Base-by-base conservation (phyloP, 2,797 vertebrate species). In the Lutjanus argentimaculatus region DNA sequence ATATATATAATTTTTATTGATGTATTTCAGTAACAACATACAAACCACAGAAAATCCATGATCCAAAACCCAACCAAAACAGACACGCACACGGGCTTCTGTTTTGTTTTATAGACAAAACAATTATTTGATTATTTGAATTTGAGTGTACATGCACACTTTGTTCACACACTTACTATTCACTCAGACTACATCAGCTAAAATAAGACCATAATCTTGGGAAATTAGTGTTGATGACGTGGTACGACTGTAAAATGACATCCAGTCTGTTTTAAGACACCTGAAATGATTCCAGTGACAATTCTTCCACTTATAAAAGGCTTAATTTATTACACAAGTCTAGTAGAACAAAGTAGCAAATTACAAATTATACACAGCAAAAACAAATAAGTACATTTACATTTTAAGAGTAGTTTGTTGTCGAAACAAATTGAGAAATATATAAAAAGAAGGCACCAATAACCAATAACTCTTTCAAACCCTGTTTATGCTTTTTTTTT, bases 301-400 rank as follows among this genome's bases (percentile, higher is more conserved):
- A 68, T 14, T 13, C 15, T n/a, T 78, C n/a, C 51, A 88, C 80
- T 91, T 85, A 85, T 83, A 92, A 92, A 88, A 91, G 59, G 45
- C 72, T 93, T 82, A 75, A 89, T 91, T 92, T 89, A 93, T 93
- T 89, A 87, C 72, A 92, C 69, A 86, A 76, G 52, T 88, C 89
- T 92, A 92, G 67, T 79, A 85, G 43, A 83, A 87, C 79, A 88
- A 85, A 63, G 77, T 68, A 80, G 64, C 51, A 87, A 85, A 85
- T 79, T 85, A 89, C 83, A 93, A 76, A 84, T 76, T 64, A 83
- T 67, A 86, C 77, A 91, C 65, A 80, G 71, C 77, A 85, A 79
- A 80, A 69, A 79, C 77, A 87, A 73, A 72, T 45, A 81, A 17
- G 75, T 80, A 87, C 89, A 85, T 85, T 67, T 83, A 88, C 85